Percentiles rank a stretch among this genome's conserved stretches.
phyloP scores from a whole-genome alignment of 2,113 vertebrate genomes.

The Epinephelus moara region DNA sequence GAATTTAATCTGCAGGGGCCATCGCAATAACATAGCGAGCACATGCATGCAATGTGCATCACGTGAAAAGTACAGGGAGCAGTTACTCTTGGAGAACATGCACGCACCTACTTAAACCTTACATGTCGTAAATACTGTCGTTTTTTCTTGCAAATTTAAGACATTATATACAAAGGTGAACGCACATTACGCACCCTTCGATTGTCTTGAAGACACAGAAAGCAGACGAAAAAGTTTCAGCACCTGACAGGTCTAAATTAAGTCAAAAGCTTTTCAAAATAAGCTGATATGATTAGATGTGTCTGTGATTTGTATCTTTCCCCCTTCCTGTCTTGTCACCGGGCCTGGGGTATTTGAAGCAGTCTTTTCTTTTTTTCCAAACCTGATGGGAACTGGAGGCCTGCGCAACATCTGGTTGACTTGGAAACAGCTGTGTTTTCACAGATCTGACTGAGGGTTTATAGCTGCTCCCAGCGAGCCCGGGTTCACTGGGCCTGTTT shows the following conservation, averaged over 20 bases:
- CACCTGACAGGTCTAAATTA: not conserved
- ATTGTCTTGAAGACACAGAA: not conserved
- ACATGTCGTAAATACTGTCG: not conserved
- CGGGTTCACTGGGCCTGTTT: conserved; percentile 64
- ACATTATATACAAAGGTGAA: no score
- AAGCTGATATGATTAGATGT: conserved; percentile 54
- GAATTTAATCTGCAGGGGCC: conserved; percentile 28
- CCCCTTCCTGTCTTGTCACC: conserved; percentile 59
- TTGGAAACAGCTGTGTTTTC: conserved; percentile 83
- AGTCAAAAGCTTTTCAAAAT: conserved; percentile 38
- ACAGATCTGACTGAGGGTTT: conserved; percentile 77
- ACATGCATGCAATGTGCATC: not conserved
- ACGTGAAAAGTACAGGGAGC: not conserved
- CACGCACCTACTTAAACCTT: not conserved
- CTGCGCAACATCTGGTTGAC: conserved; percentile 80
- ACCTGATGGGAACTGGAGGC: conserved; percentile 52
- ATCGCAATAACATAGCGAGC: conserved; percentile 13
- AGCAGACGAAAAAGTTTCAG: not conserved
- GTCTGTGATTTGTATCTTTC: conserved; percentile 59
- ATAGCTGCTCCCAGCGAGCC: conserved; percentile 67
- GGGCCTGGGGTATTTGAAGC: conserved; percentile 58
- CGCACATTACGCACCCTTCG: not conserved
- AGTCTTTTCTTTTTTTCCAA: conserved; percentile 37
- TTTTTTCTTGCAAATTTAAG: not conserved
- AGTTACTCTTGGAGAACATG: not conserved